Conservation (phyloP, 1,140 invertebrate genomes). For the Drosophila kepulauana region DNA sequence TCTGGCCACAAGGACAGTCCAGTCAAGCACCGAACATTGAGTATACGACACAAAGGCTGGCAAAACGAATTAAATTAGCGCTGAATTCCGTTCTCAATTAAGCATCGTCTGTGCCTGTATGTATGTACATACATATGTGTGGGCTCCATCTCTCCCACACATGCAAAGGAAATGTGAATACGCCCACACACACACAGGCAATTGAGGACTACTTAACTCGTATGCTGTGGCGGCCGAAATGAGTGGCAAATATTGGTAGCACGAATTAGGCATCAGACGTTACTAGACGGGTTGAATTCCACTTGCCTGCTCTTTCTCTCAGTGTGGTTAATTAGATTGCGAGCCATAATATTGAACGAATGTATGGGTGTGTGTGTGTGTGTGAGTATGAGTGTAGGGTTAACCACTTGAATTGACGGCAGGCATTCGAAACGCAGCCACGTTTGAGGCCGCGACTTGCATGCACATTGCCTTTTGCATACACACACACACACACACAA, state of each 20-base stretch:
- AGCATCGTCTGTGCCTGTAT: constrained; percentile 51
- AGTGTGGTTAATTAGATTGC: constrained; percentile 77
- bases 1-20: constrained; percentile 5
- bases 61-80: constrained; percentile 72
- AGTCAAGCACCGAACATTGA: constrained; percentile 1
- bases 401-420: neutral
- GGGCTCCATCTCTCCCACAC: neutral
- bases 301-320: constrained; percentile 15
- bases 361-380: constrained; percentile 15
- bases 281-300: neutral
- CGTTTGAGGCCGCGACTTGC: constrained; percentile 41
- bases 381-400: neutral
- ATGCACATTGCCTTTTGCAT: constrained; percentile 26
- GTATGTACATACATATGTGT: neutral
- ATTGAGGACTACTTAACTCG: constrained; percentile 28
- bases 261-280: constrained; percentile 21
- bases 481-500: constrained; percentile 18
- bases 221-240: constrained; percentile 30
- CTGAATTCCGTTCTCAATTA: constrained; percentile 76
- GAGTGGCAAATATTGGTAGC: constrained; percentile 46
- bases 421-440: constrained; percentile 11
- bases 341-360: constrained; percentile 74
- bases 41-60: constrained; percentile 9
- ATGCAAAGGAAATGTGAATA: neutral
- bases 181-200: constrained; percentile 13